Base-by-base conservation (phyloP, 2,888 invertebrate genomes). In the Caenorhabditis sp. region DNA sequence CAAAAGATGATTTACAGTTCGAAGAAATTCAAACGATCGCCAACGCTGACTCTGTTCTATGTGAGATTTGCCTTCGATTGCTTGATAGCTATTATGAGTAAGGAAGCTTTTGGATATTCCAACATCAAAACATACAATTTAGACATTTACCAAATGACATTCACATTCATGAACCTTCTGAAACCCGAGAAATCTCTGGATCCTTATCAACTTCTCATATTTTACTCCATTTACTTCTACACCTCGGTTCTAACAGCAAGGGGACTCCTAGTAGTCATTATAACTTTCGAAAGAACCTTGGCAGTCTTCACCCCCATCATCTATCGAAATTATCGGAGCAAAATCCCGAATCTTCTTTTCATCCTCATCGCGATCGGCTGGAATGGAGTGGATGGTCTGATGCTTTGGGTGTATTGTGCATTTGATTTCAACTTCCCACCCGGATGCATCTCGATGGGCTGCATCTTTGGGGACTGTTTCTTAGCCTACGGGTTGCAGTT, bases 231-330 rank as follows among this genome's bases (percentile, higher is more conserved):
- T 7, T 56, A 26, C 26, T 28, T 26, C 16, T 14, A 14, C 12
- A 28, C 24, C 7, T 35, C 31, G 10, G 2, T 59, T 8, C 2
- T 19, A 3, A 35, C 8, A 19, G 12, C 22, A 12, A 35, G 59
- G 7, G 59, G 19, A 2, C 10, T 59, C 22, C 22, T 59, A 0
- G 59, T 59, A 2, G n/a, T 59, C 16, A 12, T 59, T 10, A 59
- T 59, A 35, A 59, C 59, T 38, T 35, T 59, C 2, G 59, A 59
- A 7, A 35, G 59, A 38, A 19, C 38, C 4, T 19, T 59, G n/a
- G 59, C 59, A 5, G 59, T 59, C 8, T 59, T 59, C 28, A n/a
- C n/a, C 8, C 38, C 59, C 1, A 22, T 59, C 16, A 22, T n/a
- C 10, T 59, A 59, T 38, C 59, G 16, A n/a, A 59, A 59, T 4